phyloP scores from a whole-genome alignment of 2,113 vertebrate genomes.

The Synodontis membranacea region DNA sequence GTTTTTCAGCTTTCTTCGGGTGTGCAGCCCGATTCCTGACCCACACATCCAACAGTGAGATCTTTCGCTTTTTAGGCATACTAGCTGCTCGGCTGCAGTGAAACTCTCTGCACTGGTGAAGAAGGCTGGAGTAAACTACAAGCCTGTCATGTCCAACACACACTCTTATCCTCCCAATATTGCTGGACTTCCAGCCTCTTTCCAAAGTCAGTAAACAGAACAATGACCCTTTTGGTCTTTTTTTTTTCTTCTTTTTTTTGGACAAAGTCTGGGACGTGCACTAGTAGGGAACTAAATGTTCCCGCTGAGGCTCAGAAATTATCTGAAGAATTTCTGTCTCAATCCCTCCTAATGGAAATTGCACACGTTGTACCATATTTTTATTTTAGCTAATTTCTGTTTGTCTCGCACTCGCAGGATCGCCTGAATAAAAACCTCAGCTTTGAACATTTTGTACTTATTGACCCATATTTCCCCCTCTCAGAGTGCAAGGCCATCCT shows the following conservation, averaged over 20 bases:
- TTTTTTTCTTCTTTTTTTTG: neutral
- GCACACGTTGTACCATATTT: neutral
- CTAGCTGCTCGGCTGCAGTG: neutral
- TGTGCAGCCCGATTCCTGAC: constrained; percentile 19
- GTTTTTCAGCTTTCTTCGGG: constrained; percentile 36
- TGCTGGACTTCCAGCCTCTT: constrained; percentile 4
- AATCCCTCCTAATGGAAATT: neutral
- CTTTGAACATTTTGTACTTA: neutral
- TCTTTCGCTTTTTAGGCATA: constrained; percentile 33
- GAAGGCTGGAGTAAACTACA: neutral
- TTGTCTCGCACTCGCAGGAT: neutral
- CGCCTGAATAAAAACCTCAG: neutral
- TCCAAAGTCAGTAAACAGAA: neutral
- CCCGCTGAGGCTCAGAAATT: neutral
- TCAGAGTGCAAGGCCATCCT: no score
- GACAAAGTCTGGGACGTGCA: no score
- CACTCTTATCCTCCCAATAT: neutral
- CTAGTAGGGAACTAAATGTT: neutral
- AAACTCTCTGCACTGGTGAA: neutral
- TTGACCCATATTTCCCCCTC: no score
- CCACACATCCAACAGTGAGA: constrained; percentile 44
- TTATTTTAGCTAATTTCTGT: neutral
- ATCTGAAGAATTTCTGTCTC: neutral
- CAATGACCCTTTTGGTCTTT: constrained; percentile 8
- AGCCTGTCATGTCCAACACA: neutral